A percentile compares a stretch with the other conserved stretches of the same genome.
Conservation (phyloP, 2,888 invertebrate species). For the Luffia ferchaultella region DNA sequence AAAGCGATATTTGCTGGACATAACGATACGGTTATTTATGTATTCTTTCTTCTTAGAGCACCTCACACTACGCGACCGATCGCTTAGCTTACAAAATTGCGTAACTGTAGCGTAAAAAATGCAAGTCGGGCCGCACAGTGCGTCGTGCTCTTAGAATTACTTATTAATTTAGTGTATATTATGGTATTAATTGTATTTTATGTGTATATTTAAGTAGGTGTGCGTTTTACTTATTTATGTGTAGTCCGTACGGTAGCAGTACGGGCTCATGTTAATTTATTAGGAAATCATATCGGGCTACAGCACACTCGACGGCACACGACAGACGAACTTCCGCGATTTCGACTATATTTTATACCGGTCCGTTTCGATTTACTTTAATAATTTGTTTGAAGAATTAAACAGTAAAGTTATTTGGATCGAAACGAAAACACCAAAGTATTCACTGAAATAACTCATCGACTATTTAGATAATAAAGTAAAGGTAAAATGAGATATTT, state of each 20-base stretch:
- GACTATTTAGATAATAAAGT: conserved; percentile 64
- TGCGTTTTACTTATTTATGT: conserved; percentile 27
- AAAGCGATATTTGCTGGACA: too few relatives aligned
- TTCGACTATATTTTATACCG: conserved; percentile 1
- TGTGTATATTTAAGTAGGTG: conserved; percentile 40
- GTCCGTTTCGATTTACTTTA: conserved; percentile 8
- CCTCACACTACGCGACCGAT: too few relatives aligned
- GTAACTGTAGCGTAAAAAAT: too few relatives aligned
- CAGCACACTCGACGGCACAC: neutral
- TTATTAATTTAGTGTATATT: conserved; percentile 55
- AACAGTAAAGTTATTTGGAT: conserved; percentile 29
- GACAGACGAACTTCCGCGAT: conserved; percentile 1
- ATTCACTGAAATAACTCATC: conserved; percentile 53
- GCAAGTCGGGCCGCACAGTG: too few relatives aligned
- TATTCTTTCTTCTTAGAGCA: too few relatives aligned
- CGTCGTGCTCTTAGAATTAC: conserved; percentile 45
- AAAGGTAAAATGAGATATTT: conserved; percentile 51
- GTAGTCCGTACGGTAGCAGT: neutral
- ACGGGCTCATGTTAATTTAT: neutral
- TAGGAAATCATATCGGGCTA: neutral
- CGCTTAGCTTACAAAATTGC: too few relatives aligned
- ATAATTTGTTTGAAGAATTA: conserved; percentile 3
- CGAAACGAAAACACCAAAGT: conserved; percentile 64
- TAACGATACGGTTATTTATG: too few relatives aligned
- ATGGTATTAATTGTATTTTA: conserved; percentile 57